Percentiles rank a stretch among this genome's conserved stretches.
These are phyloP conservation scores for Oasisia sp. DNA, from an alignment of 2,888 invertebrate genomes.

Conservation along the genomic window DNA sequence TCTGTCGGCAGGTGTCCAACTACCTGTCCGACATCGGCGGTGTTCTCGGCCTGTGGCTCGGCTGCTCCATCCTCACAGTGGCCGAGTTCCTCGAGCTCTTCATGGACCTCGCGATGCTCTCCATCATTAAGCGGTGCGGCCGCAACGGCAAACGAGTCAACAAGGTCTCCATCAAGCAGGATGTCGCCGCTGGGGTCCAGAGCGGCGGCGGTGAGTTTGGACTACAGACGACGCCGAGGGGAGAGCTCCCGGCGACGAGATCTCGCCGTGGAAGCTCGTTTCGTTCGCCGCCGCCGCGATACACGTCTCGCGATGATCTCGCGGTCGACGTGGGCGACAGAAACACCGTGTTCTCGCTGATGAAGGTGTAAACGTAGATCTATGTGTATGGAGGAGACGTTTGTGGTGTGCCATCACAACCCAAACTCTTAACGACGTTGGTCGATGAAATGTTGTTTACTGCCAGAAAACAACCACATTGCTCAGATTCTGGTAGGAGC, in stretches of 20 bases:
- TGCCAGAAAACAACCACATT: too few relatives aligned
- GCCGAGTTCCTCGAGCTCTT: slow-evolving; percentile 23
- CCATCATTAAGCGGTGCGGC: background rate
- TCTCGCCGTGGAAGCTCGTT: background rate
- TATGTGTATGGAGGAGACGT: background rate
- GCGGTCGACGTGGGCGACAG: background rate
- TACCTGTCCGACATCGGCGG: slow-evolving; percentile 26
- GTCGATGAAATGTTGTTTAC: too few relatives aligned
- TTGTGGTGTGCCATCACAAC: background rate
- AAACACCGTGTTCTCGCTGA: background rate
- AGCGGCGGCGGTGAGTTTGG: background rate
- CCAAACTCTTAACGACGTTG: too few relatives aligned
- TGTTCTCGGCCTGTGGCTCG: slow-evolving; percentile 19
- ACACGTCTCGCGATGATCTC: slow-evolving; percentile 5
- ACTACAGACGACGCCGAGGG: background rate
- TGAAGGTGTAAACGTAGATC: background rate
- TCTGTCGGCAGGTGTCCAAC: slow-evolving; percentile 17
- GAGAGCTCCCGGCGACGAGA: background rate
- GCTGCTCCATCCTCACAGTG: slow-evolving; percentile 24
- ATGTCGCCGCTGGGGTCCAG: background rate
- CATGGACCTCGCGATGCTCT: slow-evolving; percentile 14
- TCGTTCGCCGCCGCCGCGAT: background rate
- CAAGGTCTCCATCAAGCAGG: background rate
- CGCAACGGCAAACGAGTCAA: background rate
- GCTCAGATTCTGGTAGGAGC: too few relatives aligned